Base-by-base conservation (phyloP, 2,888 invertebrate species). In the Diogma glabrata region DNA sequence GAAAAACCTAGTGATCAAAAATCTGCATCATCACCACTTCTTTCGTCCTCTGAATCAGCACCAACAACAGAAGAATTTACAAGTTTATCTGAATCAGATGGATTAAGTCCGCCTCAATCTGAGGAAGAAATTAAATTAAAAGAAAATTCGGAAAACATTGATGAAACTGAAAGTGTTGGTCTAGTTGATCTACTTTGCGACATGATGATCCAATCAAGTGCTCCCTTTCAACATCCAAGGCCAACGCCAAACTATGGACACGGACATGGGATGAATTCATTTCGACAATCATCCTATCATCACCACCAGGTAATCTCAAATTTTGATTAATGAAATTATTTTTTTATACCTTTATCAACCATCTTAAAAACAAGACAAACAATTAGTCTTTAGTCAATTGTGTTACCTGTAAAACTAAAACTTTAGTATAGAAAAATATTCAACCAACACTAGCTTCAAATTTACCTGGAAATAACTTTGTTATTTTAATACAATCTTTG, bases 81-180 rank as follows among this genome's bases (percentile, higher is more conserved):
- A 19, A 40, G 40, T 40, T n/a, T n/a, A n/a, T n/a, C 24, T 7
- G 24, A 24, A 24, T 8, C 7, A 17, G 22, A 14, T 24, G 8
- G 24, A 26, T 40, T 53, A 50, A 51, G 52, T 14, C 54, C 54
- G 51, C 53, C 54, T 30, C 53, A 53, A 49, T 40, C 52, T 49
- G 53, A 55, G 51, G 53, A 52, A 50, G 52, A 53, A 51, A 49
- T 52, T 17, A 46, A 14, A 20, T 64, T 60, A 43, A 53, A 65
- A 57, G 61, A 64, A 58, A 67, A 67, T 58, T 64, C 67, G 49
- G 61, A 67, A 57, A 64, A 66, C 62, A 65, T 68, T 62, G 67
- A 69, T 63, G 67, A 67, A 61, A 66, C 67, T 60, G 66, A 67
- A 60, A 66, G 67, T 60, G 66, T 62, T 55, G 66, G 66, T 58